phyloP scores from a whole-genome alignment of 2,888 invertebrate species.

The Leptinotarsa rubiginosa region DNA sequence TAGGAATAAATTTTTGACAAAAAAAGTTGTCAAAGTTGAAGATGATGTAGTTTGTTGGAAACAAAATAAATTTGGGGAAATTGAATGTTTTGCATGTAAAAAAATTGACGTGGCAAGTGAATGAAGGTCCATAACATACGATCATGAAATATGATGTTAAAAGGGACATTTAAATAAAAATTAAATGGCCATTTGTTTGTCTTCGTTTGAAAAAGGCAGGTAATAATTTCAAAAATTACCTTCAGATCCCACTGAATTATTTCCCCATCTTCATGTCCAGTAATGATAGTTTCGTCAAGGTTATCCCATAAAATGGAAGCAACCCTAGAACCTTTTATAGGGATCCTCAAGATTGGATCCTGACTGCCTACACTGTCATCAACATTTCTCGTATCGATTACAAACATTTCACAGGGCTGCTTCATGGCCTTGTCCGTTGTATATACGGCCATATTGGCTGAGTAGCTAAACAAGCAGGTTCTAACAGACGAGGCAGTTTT shows the following conservation, averaged over 20 bases:
- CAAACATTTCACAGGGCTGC: slow-evolving; percentile 88
- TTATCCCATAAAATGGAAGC: slow-evolving; percentile 95
- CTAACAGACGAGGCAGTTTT: slow-evolving; percentile 90
- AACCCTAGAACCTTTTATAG: slow-evolving; percentile 85
- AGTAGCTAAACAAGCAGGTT: slow-evolving; percentile 91
- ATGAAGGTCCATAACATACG: too few species aligned
- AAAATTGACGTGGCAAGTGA: too few species aligned
- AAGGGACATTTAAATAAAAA: too few species aligned
- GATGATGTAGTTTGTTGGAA: too few species aligned
- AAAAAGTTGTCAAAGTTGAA: too few species aligned
- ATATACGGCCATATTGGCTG: slow-evolving; percentile 91
- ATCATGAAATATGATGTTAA: too few species aligned
- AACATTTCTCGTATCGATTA: slow-evolving; percentile 84
- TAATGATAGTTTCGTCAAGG: slow-evolving; percentile 90
- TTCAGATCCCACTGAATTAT: slow-evolving; percentile 93
- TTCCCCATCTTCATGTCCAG: slow-evolving; percentile 95
- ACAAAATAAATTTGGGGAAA: too few species aligned
- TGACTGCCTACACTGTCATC: slow-evolving; percentile 78
- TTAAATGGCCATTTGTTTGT: neutral
- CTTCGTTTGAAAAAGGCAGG: neutral
- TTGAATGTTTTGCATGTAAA: too few species aligned
- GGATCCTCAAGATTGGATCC: slow-evolving; percentile 82
- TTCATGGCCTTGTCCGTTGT: slow-evolving; percentile 94
- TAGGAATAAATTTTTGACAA: too few species aligned
- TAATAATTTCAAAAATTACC: slow-evolving; percentile 64